Conservation (phyloP, 2,113 vertebrate species). For the Atrichornis clamosus region DNA sequence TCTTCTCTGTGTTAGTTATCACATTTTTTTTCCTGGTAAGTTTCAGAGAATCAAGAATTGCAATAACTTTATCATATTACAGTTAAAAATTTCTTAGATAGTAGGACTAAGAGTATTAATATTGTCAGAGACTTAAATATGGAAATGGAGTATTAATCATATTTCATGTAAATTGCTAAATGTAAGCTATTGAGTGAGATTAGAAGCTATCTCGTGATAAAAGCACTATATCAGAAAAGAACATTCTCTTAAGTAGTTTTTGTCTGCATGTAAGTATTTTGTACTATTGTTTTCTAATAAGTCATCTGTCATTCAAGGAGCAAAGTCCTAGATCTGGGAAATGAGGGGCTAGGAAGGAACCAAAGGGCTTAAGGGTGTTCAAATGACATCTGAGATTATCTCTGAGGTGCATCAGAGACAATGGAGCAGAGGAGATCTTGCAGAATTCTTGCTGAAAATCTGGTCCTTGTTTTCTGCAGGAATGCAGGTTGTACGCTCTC, state of each 20-base stretch:
- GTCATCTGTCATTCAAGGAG: background rate
- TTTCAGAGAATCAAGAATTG: background rate
- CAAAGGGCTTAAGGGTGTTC: background rate
- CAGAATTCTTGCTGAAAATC: background rate
- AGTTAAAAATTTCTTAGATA: background rate
- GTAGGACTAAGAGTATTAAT: background rate
- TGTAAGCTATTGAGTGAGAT: background rate
- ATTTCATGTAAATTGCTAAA: conserved; percentile 4
- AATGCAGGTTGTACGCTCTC: rapidly evolving
- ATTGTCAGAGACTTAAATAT: conserved; percentile 25
- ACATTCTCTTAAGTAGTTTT: conserved; percentile 26
- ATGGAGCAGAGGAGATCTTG: background rate
- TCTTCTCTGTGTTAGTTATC: background rate
- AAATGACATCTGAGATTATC: background rate
- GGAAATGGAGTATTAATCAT: conserved; percentile 30
- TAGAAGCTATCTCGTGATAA: background rate
- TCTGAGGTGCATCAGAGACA: background rate
- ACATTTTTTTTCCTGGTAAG: background rate
- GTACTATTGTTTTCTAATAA: conserved; percentile 25
- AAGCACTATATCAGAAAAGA: conserved; percentile 28
- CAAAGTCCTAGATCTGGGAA: background rate
- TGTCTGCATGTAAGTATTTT: background rate
- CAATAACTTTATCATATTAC: background rate
- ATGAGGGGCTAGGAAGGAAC: background rate
- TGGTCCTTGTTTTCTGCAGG: background rate